These are phyloP conservation scores for Lycopodina hypogea DNA, from an alignment of 37 sponge, comb jelly and placozoan genomes.

Conservation along the genomic window DNA sequence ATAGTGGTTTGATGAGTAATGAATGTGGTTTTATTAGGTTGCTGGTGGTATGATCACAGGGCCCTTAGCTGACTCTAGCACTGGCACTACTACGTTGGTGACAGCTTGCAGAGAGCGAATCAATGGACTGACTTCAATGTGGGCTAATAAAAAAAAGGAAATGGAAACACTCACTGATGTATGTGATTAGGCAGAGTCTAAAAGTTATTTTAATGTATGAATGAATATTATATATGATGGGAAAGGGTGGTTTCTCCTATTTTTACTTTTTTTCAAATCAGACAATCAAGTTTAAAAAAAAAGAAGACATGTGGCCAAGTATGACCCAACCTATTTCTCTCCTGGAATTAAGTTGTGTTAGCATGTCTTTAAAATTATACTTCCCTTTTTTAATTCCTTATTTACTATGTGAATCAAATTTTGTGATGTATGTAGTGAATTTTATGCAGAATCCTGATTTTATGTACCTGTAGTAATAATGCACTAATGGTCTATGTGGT, in stretches of 20 bases:
- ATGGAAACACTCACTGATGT: slow-evolving; percentile 45
- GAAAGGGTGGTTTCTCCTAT: too few relatives aligned
- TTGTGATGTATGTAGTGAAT: neutral
- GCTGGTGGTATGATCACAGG: neutral
- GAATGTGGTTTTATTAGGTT: neutral
- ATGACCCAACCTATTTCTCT: too few relatives aligned
- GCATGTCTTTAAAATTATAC: too few relatives aligned
- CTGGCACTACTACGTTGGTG: neutral
- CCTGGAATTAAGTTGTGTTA: too few relatives aligned
- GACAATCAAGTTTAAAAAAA: too few relatives aligned
- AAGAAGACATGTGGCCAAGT: too few relatives aligned
- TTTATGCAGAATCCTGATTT: neutral
- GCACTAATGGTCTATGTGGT: neutral
- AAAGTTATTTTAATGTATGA: neutral
- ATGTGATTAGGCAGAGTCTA: neutral
- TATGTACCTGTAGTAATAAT: neutral
- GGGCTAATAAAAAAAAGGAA: slow-evolving; percentile 22
- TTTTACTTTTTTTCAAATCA: too few relatives aligned
- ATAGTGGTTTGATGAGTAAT: too few relatives aligned
- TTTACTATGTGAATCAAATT: too few relatives aligned
- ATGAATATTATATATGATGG: too few relatives aligned
- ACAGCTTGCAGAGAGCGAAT: slow-evolving; percentile 16
- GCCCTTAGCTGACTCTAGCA: neutral
- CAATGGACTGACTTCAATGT: slow-evolving; percentile 26
- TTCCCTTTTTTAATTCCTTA: too few relatives aligned